These are phyloP conservation scores for Bugulina stolonifera DNA, from an alignment of 2,888 invertebrate species.

Conservation along the genomic window DNA sequence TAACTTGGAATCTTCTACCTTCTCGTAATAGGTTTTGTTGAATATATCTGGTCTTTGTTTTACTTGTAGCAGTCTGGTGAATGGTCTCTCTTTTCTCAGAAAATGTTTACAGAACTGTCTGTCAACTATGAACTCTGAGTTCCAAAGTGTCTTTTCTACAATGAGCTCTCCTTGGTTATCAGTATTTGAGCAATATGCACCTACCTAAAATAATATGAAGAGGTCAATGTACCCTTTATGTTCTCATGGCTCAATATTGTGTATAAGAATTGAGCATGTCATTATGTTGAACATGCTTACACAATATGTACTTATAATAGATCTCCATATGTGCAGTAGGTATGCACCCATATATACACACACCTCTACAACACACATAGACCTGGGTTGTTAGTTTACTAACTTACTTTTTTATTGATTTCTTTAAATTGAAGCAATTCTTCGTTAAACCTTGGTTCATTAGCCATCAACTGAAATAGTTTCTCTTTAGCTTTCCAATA, in stretches of 20 bases:
- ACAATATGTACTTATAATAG: too few relatives aligned
- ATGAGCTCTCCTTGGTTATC: not conserved
- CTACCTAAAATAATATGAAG: too few relatives aligned
- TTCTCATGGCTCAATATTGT: too few relatives aligned
- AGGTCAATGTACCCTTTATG: too few relatives aligned
- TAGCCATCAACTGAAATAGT: not conserved
- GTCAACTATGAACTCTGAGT: not conserved
- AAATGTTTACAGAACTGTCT: not conserved
- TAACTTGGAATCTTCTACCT: not conserved
- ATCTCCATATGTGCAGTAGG: too few relatives aligned
- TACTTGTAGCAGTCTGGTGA: not conserved
- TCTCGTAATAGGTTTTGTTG: not conserved
- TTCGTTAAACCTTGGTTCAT: conserved; percentile 3
- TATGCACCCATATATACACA: too few relatives aligned
- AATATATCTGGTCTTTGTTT: conserved; percentile 17
- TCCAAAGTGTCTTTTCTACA: not conserved
- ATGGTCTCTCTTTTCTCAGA: conserved; percentile 8
- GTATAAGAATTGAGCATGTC: too few relatives aligned
- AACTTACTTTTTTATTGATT: not conserved
- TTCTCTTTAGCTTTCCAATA: conserved; percentile 19
- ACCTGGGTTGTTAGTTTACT: too few relatives aligned
- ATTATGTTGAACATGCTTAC: too few relatives aligned
- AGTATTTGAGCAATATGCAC: not conserved
- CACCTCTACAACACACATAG: too few relatives aligned
- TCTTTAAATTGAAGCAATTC: conserved; percentile 2